Evolutionary conservation across 2,888 invertebrate genomes (phyloP), one percentile per base, ranked within the genome.

Genomic region (Penaeus monodon): DNA sequence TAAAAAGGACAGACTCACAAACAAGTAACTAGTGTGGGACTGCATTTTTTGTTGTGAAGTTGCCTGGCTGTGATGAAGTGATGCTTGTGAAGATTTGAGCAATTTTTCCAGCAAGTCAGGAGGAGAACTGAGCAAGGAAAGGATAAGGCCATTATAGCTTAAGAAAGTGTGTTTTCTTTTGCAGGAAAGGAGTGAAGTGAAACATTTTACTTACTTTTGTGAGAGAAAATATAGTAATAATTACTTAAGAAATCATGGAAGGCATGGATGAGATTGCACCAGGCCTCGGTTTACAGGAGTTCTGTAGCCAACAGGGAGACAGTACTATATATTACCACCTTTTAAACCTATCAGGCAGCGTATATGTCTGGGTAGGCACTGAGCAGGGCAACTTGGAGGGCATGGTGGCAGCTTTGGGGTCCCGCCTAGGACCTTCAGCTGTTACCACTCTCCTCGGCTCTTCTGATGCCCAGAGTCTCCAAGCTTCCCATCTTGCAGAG

Each of bases 341-440:
- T 27, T 81, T 90, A 64, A 82, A 79, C 57, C 78, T 90, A 84
- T 77, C 84, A 49, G 88, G 85, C 33, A 88, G 90, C 81, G 88
- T 86, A 49, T 90, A 88, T 83, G 78, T 89, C 77, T 90, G 90
- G 90, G 88, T 90, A 38, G 90, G 90, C 68, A 90, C 85, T 10
- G 85, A 90, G 84, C 78, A 86, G 64, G 90, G 88, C 49, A 84
- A 81, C 29, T 29, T 88, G 65, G 80, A 83, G 20, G 70, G 83
- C 66, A 76, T 90, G 17, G 79, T 89, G 65, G 88, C 87, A 44
- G 88, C 90, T 29, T 27, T 90, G 22, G 74, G 70, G 57, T 83
- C 90, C 29, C 78, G 88, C n/a, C 64, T 86, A n/a, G 88, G 84
- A 22, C 76, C 88, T 38, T 85, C 82, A n/a, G 87, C 89, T 63